Evolutionary conservation across 2,113 vertebrate species (phyloP).

Genomic region (Salvelinus fontinalis): DNA sequence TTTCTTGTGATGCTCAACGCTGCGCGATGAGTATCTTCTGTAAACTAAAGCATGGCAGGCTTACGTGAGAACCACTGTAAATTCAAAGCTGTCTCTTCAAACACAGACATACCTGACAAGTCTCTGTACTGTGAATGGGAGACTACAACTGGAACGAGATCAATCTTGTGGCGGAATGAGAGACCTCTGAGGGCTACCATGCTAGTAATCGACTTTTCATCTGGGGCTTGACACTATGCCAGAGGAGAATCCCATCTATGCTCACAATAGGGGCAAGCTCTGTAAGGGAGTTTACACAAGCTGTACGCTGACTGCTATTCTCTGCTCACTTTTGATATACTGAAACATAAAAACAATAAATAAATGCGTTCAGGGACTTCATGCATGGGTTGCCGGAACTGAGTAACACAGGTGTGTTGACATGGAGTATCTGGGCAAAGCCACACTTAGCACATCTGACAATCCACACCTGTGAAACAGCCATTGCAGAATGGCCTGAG

Average conservation of each 20-base stretch:
- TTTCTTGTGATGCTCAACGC: background rate
- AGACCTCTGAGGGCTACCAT: conserved; percentile 22
- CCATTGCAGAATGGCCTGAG: conserved; percentile 19
- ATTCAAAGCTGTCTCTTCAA: background rate
- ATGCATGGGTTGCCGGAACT: conserved; percentile 1
- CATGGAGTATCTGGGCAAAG: background rate
- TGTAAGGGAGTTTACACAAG: background rate
- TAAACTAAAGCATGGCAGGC: background rate
- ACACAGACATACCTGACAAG: conserved; percentile 13
- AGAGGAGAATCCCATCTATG: conserved; percentile 13
- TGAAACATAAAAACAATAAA: conserved; percentile 20
- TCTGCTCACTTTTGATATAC: background rate
- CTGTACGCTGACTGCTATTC: background rate
- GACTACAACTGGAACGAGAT: conserved; percentile 13
- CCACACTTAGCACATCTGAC: background rate
- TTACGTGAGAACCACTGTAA: background rate
- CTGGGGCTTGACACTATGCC: conserved; percentile 23
- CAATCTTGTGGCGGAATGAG: conserved; percentile 19
- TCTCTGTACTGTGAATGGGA: conserved; percentile 1
- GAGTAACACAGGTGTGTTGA: background rate
- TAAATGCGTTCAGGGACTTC: conserved; percentile 1
- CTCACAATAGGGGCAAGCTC: too few species aligned
- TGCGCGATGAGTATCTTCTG: background rate
- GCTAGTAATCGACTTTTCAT: conserved; percentile 44
- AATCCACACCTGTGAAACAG: conserved; percentile 6